phyloP scores from a whole-genome alignment of 23 tunicate species.

The Clavelina lepadiformis region DNA sequence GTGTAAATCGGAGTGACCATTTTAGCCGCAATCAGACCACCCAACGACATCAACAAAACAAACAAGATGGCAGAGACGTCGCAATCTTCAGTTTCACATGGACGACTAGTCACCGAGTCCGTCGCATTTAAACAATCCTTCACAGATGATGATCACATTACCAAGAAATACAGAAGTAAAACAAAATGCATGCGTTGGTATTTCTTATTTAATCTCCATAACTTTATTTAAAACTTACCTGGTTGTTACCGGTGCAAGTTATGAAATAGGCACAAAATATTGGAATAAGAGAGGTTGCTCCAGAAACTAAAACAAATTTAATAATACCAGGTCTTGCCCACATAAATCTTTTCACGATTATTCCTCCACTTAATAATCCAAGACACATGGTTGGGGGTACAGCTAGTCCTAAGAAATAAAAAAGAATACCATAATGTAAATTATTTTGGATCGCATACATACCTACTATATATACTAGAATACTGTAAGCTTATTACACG shows the following conservation, averaged over 20 bases:
- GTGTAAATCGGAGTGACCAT: slow-evolving; percentile 81
- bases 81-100: too few species aligned
- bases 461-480: too few species aligned
- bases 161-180: too few species aligned
- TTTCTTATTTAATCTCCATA: too few species aligned
- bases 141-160: too few species aligned
- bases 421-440: not conserved
- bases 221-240: too few species aligned
- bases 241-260: not conserved
- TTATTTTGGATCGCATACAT: too few species aligned
- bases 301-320: slow-evolving; percentile 22
- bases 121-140: too few species aligned
- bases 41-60: slow-evolving; percentile 40
- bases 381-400: slow-evolving; percentile 58
- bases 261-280: not conserved
- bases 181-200: too few species aligned
- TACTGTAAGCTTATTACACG: too few species aligned
- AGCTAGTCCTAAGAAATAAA: slow-evolving; percentile 39
- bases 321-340: slow-evolving; percentile 24
- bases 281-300: slow-evolving; percentile 15
- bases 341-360: slow-evolving; percentile 29
- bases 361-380: slow-evolving; percentile 59
- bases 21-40: slow-evolving; percentile 32
- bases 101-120: too few species aligned
- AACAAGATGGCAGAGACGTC: slow-evolving; percentile 25